Evolutionary conservation across 2,797 vertebrate genomes (phyloP).

Genomic region (Streptopelia turtur): DNA sequence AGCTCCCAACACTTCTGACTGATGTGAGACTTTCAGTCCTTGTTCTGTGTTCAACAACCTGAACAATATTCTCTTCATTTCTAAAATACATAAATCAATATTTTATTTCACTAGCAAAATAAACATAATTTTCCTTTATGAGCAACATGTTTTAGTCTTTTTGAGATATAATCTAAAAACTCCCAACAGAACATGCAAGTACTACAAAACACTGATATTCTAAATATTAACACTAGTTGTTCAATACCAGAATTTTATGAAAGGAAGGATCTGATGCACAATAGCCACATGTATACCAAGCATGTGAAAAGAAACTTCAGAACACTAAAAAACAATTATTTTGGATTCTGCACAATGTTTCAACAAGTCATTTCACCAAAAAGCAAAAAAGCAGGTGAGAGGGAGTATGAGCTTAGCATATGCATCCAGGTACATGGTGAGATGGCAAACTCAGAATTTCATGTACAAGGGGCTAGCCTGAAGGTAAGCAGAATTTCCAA

Average conservation of each 20-base stretch:
- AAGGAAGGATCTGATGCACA: background rate
- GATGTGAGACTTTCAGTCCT: conserved; percentile 88
- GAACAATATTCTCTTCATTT: conserved; percentile 79
- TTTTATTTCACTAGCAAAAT: background rate
- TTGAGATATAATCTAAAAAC: background rate
- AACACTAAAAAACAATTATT: background rate
- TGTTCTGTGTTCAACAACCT: conserved; percentile 78
- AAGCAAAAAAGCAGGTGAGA: background rate
- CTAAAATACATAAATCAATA: conserved; percentile 74
- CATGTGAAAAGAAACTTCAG: background rate
- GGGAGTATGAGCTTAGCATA: background rate
- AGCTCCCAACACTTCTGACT: conserved; percentile 82
- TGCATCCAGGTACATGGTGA: background rate
- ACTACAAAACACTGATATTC: background rate
- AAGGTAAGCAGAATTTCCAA: background rate
- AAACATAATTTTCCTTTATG: background rate
- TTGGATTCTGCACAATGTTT: background rate
- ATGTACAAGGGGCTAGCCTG: background rate
- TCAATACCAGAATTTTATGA: background rate
- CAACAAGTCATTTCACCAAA: background rate
- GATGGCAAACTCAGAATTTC: background rate
- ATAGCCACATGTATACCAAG: background rate
- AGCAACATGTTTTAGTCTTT: background rate
- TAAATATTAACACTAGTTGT: background rate
- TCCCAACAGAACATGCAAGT: background rate